A percentile compares a stretch with the other conserved stretches of the same genome.
These are phyloP conservation scores for Netelia fuscicornis DNA, from an alignment of 2,888 invertebrate species.

Conservation along the genomic window DNA sequence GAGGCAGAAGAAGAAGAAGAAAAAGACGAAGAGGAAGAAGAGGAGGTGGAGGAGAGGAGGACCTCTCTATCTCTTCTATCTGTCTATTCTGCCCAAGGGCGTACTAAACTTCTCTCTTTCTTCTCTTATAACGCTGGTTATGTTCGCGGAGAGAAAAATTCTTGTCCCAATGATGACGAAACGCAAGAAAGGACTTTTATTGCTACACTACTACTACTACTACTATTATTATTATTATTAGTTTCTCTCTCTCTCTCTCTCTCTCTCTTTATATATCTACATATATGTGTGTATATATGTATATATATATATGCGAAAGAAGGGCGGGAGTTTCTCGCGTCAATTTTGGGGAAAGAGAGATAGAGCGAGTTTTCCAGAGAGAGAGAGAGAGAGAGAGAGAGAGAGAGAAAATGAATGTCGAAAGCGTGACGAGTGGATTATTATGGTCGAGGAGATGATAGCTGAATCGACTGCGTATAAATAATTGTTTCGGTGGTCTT, in stretches of 20 bases:
- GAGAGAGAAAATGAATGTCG: slow-evolving; percentile 2
- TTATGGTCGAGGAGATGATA: slow-evolving; percentile 43
- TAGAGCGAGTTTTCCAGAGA: background rate
- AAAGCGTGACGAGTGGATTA: slow-evolving; percentile 45
- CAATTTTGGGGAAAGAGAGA: background rate
- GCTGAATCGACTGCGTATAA: slow-evolving; percentile 71
- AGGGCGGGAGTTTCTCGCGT: background rate
- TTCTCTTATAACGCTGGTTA: slow-evolving; percentile 57
- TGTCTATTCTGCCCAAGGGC: slow-evolving; percentile 66
- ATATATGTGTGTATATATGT: slow-evolving; percentile 16
- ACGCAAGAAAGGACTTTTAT: slow-evolving; percentile 42
- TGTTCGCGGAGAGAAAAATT: slow-evolving; percentile 47
- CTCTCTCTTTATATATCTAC: background rate
- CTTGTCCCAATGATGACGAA: slow-evolving; percentile 17
- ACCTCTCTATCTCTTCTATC: slow-evolving; percentile 63
- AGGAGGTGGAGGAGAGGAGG: slow-evolving; percentile 56
- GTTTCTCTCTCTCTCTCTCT: background rate
- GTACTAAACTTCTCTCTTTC: slow-evolving; percentile 62
- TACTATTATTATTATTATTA: background rate
- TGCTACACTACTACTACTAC: slow-evolving; percentile 21
- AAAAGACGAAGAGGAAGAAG: too few relatives aligned
- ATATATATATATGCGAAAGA: slow-evolving; percentile 8
- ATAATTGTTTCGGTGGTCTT: slow-evolving; percentile 75
- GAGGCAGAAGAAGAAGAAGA: too few relatives aligned
- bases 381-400: background rate